Evolutionary conservation across 2,797 vertebrate genomes (phyloP).

Genomic region (Vipera latastei): DNA sequence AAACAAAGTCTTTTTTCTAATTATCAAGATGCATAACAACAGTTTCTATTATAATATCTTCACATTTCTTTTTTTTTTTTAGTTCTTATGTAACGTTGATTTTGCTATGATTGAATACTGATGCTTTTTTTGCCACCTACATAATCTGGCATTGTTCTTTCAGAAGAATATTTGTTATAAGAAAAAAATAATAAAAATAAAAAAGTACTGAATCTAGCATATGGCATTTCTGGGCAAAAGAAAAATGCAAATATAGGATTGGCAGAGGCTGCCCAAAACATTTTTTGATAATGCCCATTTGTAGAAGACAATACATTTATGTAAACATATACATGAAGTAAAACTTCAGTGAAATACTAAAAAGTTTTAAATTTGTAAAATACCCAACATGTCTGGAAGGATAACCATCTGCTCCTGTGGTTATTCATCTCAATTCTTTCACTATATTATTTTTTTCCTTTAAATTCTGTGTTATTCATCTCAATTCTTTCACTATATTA

Average conservation of each 20-base stretch:
- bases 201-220: constrained; percentile 9
- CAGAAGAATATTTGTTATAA: background rate
- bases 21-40: background rate
- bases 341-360: constrained; percentile 15
- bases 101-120: background rate
- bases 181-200: background rate
- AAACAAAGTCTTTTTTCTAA: background rate
- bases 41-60: background rate
- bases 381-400: constrained; percentile 24
- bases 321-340: constrained; percentile 31
- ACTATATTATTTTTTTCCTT: background rate
- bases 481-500: background rate
- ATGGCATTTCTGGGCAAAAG: constrained; percentile 30
- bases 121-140: background rate
- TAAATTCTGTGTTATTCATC: background rate
- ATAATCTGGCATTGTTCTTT: background rate
- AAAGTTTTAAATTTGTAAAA: constrained; percentile 23
- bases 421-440: constrained; percentile 28
- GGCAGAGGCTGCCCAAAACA: background rate
- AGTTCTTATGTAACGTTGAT: background rate
- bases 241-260: constrained; percentile 3
- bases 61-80: background rate
- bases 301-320: background rate
- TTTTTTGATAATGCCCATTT: constrained; percentile 19
- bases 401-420: constrained; percentile 38